Base-by-base conservation (phyloP, 2,888 invertebrate species). In the Pristionchus maxplancki region DNA sequence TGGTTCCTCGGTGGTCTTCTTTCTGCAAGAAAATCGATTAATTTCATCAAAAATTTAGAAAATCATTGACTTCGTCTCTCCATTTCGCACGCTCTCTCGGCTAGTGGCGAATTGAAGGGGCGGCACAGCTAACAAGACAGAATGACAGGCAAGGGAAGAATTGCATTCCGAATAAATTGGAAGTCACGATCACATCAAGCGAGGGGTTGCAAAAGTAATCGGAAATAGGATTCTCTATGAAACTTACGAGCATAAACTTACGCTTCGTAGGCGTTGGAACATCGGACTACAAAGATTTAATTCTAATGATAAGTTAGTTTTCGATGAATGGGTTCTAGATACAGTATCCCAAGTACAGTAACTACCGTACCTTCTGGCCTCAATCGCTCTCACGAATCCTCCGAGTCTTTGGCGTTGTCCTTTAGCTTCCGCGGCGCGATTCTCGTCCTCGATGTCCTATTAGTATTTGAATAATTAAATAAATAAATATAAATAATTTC, bases 341-440 rank as follows among this genome's bases (percentile, higher is more conserved):
- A n/a, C n/a, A n/a, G n/a, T n/a, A n/a, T n/a, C n/a, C n/a, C n/a
- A n/a, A n/a, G 24, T 74, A 44, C 40, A 8, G 6, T 1, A 20
- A n/a, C n/a, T 34, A 78, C 44, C 86, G 37, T 71, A 88, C 88
- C 88, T 50, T 37, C 88, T 78, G 1, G 78, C 58, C 20, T 88
- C 88, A 34, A 88, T 88, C 6, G 88, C 88, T 31, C 88, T 37
- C 28, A 88, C 88, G 67, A 88, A 48, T 4, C 20, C 67, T 40
- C 91, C 91, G 28, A 91, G 83, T 74, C 91, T 53, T 78, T 91
- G 90, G 58, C 91, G 83, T 58, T 88, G 78, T 9, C 88, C 81
- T 44, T 88, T 81, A 5, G 53, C 78, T 48, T 78, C 78, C 3
- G 53, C 88, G 5, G 34, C 28, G 5, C 74, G 50, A 37, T 88